Percentiles rank a stretch among this genome's conserved stretches.
phyloP scores from a whole-genome alignment of 2,113 vertebrate genomes.

The Strix aluco region DNA sequence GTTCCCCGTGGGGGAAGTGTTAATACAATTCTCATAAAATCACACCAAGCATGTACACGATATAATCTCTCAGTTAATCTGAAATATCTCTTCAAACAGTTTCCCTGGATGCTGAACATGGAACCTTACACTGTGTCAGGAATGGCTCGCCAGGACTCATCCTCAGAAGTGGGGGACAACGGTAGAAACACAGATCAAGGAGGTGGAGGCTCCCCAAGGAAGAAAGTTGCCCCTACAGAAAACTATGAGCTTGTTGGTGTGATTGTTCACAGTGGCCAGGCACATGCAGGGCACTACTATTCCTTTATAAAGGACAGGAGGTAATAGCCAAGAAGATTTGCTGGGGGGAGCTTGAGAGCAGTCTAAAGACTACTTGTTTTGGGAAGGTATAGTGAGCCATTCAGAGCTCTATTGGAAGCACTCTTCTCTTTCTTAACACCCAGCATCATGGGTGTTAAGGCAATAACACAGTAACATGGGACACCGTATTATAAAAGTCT shows the following conservation, averaged over 20 bases:
- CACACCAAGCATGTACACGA: rapidly evolving
- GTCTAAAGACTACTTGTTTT: neutral
- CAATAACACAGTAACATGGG: neutral
- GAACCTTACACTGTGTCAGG: constrained; percentile 97
- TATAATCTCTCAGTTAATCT: neutral
- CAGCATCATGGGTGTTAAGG: neutral
- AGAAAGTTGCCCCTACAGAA: constrained; percentile 97
- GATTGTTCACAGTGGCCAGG: constrained; percentile 97
- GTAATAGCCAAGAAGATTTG: constrained; percentile 60
- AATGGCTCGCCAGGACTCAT: constrained; percentile 96
- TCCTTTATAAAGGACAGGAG: constrained; percentile 98
- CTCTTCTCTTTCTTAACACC: neutral
- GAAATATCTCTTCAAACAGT: constrained; percentile 74
- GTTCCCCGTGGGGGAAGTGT: neutral
- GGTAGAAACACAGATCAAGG: constrained; percentile 81
- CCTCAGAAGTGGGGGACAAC: constrained; percentile 87
- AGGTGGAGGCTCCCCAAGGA: constrained; percentile 90
- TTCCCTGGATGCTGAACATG: constrained; percentile 99
- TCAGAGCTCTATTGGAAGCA: neutral
- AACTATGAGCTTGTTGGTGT: constrained; percentile 98
- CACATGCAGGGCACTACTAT: constrained; percentile 97
- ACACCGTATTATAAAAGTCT: neutral
- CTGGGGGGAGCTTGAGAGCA: neutral
- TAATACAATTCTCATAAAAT: neutral
- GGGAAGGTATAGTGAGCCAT: neutral